These are phyloP conservation scores for Etheostoma nigrum DNA, from an alignment of 2,797 vertebrate genomes.

Conservation along the genomic window DNA sequence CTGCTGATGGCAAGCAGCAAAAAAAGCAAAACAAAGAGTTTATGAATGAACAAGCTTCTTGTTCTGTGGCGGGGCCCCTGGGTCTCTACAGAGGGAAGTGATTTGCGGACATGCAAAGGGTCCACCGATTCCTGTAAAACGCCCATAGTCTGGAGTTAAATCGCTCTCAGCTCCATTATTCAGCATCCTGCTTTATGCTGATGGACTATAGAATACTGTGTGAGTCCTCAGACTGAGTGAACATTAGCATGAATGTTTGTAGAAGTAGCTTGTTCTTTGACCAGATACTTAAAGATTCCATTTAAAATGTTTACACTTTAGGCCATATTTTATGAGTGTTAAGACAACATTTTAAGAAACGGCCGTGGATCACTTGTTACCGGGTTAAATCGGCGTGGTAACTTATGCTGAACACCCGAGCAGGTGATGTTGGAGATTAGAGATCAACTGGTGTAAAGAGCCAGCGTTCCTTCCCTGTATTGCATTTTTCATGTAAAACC, in stretches of 20 bases:
- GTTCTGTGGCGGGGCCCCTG: conserved; percentile 7
- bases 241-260: background rate
- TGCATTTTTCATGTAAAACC: no score
- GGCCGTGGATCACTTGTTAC: no score
- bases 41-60: conserved; percentile 56
- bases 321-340: background rate
- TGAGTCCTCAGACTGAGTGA: background rate
- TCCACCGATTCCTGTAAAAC: conserved; percentile 45
- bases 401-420: no score
- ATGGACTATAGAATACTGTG: conserved; percentile 12
- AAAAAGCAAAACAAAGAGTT: conserved; percentile 54
- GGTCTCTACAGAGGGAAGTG: conserved; percentile 25
- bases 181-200: conserved; percentile 55
- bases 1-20: conserved; percentile 30
- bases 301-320: background rate
- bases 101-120: conserved; percentile 38
- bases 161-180: conserved; percentile 47
- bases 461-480: no score
- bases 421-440: no score
- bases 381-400: no score
- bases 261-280: background rate
- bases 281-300: background rate
- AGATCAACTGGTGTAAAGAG: no score
- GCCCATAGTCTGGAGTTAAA: conserved; percentile 34
- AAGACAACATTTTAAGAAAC: background rate